phyloP scores from a whole-genome alignment of 1,140 invertebrate genomes.

The Cydia amplana region DNA sequence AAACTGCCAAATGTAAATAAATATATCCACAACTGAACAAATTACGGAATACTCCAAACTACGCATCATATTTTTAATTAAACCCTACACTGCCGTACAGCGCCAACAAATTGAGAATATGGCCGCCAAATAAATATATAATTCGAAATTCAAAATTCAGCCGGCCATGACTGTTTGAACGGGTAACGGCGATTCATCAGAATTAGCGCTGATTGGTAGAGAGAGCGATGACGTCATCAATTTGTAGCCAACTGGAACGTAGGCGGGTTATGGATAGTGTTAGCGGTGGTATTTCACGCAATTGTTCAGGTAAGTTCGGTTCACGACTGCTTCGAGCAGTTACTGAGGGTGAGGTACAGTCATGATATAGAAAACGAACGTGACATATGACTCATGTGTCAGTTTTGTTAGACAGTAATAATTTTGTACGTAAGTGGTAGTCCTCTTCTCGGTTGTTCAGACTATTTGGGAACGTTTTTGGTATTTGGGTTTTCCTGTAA shows the following conservation, averaged over 20 bases:
- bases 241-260: conserved; percentile 47
- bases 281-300: no score
- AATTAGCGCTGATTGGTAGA: conserved; percentile 53
- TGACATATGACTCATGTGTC: no score
- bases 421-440: no score
- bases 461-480: no score
- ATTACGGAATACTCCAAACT: neutral
- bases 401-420: no score
- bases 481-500: neutral
- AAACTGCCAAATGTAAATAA: conserved; percentile 8
- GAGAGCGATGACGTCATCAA: conserved; percentile 60
- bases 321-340: no score
- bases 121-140: conserved; percentile 14
- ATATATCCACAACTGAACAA: neutral
- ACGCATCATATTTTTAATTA: conserved; percentile 17
- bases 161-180: conserved; percentile 13
- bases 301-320: no score
- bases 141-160: conserved; percentile 19
- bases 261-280: neutral
- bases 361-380: no score
- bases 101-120: conserved; percentile 5
- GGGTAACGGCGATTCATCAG: conserved; percentile 50
- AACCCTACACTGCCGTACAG: neutral
- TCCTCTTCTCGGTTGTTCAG: no score
- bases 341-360: no score